Evolutionary conservation across 2,888 invertebrate species (phyloP), one percentile per base, ranked within the genome.

Genomic region (Athrips mouffetella): DNA sequence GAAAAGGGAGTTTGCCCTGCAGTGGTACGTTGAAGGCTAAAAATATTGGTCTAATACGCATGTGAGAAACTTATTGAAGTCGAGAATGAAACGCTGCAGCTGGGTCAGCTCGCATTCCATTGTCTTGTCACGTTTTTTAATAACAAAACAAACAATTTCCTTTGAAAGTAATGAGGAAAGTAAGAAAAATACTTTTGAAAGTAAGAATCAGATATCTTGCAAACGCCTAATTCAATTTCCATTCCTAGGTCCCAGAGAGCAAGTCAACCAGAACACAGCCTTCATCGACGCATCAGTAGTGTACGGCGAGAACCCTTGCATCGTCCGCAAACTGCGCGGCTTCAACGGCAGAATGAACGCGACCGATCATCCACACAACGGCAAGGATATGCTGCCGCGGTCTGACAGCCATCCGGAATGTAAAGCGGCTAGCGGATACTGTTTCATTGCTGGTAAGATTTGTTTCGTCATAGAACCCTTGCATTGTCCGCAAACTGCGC

Each of bases 251-350:
- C 94, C 96, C 0, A 91, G 98, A 50, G 97, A 98, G 64, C 98
- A 98, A 86, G 93, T 97, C 11, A 98, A 98, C 76, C 96, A 97
- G 72, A 97, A 97, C 70, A 96, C 97, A 0, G 96, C 96, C 0
- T 98, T 93, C 79, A 86, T 98, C 47, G 97, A 97, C 67, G 94
- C 89, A 0, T 97, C 97, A 0, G 94, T 94, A 55, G 88, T 98
- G 18, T 98, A 98, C 68, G 98, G 98, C 0, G 96, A 97, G 69
- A 96, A 96, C 65, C 90, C 90, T 1, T 98, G 98, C 70, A 91
- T 96, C 25, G 91, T 93, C 0, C 90, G 92, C 31, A 91, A 92
- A 47, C 86, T 98, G 20, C 91, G 96, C 40, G 93, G 95, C 0
- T 93, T 93, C 67, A 92, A 93, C 51, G 95, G 98, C 0, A 90